phyloP scores from a whole-genome alignment of 2,888 invertebrate genomes.

The Dioctria linearis region DNA sequence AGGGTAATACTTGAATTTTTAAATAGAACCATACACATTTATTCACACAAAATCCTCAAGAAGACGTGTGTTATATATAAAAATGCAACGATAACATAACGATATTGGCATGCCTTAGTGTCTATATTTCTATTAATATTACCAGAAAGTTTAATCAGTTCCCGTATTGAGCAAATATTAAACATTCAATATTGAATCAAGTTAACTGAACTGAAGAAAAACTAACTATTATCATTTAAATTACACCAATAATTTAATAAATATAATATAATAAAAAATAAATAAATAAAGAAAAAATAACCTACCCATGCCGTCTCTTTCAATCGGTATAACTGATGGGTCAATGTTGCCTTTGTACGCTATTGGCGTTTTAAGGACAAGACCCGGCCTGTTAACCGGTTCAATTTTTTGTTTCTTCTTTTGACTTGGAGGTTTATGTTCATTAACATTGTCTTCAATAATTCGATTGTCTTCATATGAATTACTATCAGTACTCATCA shows the following conservation, averaged over 20 bases:
- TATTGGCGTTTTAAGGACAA: slow-evolving; percentile 83
- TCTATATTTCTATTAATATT: too few relatives aligned
- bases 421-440: slow-evolving; percentile 43
- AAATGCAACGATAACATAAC: too few relatives aligned
- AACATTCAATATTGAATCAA: too few relatives aligned
- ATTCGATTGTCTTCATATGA: slow-evolving; percentile 64
- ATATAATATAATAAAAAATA: not conserved
- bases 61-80: too few relatives aligned
- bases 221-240: slow-evolving; percentile 1
- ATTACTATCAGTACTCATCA: slow-evolving; percentile 67
- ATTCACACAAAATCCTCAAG: too few relatives aligned
- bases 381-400: slow-evolving; percentile 81
- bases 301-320: slow-evolving; percentile 92
- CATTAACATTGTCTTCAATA: slow-evolving; percentile 42
- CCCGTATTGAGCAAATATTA: too few relatives aligned
- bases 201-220: not conserved
- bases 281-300: slow-evolving; percentile 59
- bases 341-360: slow-evolving; percentile 86
- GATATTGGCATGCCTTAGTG: too few relatives aligned
- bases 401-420: slow-evolving; percentile 76
- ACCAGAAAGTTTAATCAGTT: too few relatives aligned
- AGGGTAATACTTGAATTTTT: too few relatives aligned
- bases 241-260: slow-evolving; percentile 7
- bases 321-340: slow-evolving; percentile 88
- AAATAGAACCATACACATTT: too few relatives aligned